A percentile compares a stretch with the other conserved stretches of the same genome.
These are phyloP conservation scores for Ips typographus DNA, from an alignment of 1,140 invertebrate genomes.

Conservation along the genomic window DNA sequence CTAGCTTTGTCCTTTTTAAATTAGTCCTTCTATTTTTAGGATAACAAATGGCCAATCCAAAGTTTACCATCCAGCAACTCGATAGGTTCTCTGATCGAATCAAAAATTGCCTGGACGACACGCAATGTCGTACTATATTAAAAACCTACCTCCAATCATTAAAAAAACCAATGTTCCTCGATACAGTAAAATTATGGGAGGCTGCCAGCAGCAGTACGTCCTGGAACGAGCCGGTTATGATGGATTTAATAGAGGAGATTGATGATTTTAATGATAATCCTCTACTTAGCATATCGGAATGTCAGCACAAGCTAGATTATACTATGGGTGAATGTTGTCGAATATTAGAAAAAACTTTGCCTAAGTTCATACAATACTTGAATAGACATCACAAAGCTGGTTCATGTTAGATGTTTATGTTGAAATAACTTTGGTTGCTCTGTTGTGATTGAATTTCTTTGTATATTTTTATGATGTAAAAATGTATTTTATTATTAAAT, in stretches of 20 bases:
- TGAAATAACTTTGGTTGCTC: too few relatives aligned
- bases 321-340: slow-evolving; percentile 36
- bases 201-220: slow-evolving; percentile 13
- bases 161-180: slow-evolving; percentile 12
- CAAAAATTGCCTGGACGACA: slow-evolving; percentile 27
- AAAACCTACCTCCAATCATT: slow-evolving; percentile 12
- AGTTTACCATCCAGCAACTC: slow-evolving; percentile 29
- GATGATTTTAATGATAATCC: slow-evolving; percentile 36
- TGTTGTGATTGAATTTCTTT: neutral
- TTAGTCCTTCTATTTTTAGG: slow-evolving; percentile 17
- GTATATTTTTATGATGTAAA: neutral
- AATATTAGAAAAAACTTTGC: slow-evolving; percentile 32
- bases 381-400: slow-evolving; percentile 18
- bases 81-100: slow-evolving; percentile 30
- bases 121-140: slow-evolving; percentile 23
- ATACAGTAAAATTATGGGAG: slow-evolving; percentile 29
- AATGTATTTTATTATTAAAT: too few relatives aligned
- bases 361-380: slow-evolving; percentile 32
- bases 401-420: slow-evolving; percentile 4
- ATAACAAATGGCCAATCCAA: slow-evolving; percentile 28
- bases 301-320: slow-evolving; percentile 30
- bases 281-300: slow-evolving; percentile 23
- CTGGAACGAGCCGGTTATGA: slow-evolving; percentile 25
- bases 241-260: slow-evolving; percentile 36
- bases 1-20: neutral